phyloP scores from a whole-genome alignment of 2,888 invertebrate species.

The Hyposoter dolosus region DNA sequence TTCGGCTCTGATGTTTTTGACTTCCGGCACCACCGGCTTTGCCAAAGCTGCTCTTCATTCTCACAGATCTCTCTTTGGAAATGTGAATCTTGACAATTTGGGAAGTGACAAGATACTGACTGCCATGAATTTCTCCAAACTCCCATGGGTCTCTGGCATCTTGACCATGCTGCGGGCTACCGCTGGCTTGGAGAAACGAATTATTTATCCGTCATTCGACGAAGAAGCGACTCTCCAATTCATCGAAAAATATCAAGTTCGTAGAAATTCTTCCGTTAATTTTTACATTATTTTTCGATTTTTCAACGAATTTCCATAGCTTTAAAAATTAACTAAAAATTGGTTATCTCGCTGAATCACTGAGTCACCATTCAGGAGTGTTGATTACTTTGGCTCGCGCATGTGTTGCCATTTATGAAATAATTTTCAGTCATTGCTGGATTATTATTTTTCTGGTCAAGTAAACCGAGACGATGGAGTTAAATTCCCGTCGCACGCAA shows the following conservation, averaged over 20 bases:
- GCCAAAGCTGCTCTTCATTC: constrained; percentile 79
- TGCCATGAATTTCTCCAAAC: constrained; percentile 73
- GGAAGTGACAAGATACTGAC: background rate
- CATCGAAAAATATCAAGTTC: constrained; percentile 79
- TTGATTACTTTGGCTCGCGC: too few species aligned
- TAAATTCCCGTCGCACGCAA: too few species aligned
- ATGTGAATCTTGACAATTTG: constrained; percentile 25
- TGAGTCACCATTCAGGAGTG: too few species aligned
- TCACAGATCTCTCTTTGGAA: constrained; percentile 70
- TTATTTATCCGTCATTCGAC: constrained; percentile 74
- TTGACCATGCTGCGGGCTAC: constrained; percentile 69
- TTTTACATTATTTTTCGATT: background rate
- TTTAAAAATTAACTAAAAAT: too few species aligned
- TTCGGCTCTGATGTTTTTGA: constrained; percentile 76
- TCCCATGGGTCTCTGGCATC: constrained; percentile 79
- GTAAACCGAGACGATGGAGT: too few species aligned
- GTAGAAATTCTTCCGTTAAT: background rate
- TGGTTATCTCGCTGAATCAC: background rate
- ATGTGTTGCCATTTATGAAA: too few species aligned
- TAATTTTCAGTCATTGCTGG: too few species aligned
- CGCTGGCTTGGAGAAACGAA: constrained; percentile 42
- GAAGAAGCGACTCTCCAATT: constrained; percentile 74
- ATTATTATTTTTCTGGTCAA: too few species aligned
- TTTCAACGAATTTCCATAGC: too few species aligned
- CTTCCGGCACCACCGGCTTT: constrained; percentile 80